phyloP scores from a whole-genome alignment of 2,113 vertebrate genomes.

The Beaufortia kweichowensis region DNA sequence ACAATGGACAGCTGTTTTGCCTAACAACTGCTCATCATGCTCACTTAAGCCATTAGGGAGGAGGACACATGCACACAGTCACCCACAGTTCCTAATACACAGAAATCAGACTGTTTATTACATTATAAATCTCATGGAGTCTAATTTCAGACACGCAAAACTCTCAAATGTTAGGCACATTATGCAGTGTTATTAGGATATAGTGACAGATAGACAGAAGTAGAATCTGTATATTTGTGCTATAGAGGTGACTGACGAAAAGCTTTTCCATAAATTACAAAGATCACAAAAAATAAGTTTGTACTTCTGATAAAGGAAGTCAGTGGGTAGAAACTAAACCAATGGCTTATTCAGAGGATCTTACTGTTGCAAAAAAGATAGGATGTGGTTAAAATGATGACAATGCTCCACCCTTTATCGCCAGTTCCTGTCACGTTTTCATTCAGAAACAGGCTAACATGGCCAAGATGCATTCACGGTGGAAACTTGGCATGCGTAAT shows the following conservation, averaged over 20 bases:
- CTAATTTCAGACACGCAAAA: not conserved
- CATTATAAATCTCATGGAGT: not conserved
- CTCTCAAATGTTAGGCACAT: no score
- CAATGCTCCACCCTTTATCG: not conserved
- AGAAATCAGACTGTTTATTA: not conserved
- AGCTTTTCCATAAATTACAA: not conserved
- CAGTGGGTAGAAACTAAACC: slow-evolving; percentile 7
- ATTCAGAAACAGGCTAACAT: slow-evolving; percentile 37
- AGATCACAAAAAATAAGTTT: not conserved
- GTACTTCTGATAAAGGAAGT: not conserved
- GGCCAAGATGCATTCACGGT: slow-evolving; percentile 7
- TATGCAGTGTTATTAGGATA: no score
- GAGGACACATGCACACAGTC: slow-evolving; percentile 22
- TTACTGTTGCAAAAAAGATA: slow-evolving; percentile 54
- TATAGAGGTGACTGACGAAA: not conserved
- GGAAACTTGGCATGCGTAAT: slow-evolving; percentile 25
- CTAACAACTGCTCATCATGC: slow-evolving; percentile 68
- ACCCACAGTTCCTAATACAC: not conserved
- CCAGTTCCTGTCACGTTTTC: slow-evolving; percentile 58
- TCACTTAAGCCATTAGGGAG: slow-evolving; percentile 47
- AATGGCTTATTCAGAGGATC: not conserved
- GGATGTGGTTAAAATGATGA: slow-evolving; percentile 59
- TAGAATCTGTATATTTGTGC: no score
- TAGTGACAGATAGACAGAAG: no score
- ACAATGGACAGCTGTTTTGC: slow-evolving; percentile 59